A percentile compares a stretch with the other conserved stretches of the same genome.
Evolutionary conservation across 1,140 invertebrate species (phyloP).

Genomic region (Contarinia nasturtii): DNA sequence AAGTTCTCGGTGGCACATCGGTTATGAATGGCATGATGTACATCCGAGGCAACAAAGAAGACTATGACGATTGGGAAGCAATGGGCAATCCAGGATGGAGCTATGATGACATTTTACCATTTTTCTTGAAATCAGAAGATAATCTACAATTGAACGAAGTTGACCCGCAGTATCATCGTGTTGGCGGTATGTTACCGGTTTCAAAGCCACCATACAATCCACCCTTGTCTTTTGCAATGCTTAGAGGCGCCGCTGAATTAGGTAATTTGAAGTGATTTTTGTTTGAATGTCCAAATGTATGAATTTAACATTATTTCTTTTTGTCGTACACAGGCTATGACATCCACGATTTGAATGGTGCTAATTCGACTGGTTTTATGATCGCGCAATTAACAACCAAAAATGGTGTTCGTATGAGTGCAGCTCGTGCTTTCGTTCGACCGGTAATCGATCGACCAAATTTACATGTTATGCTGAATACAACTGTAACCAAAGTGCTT

Average conservation of each 20-base stretch:
- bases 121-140: constrained; percentile 73
- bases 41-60: constrained; percentile 72
- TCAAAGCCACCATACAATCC: constrained; percentile 73
- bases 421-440: constrained; percentile 60
- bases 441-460: constrained; percentile 52
- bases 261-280: constrained; percentile 24
- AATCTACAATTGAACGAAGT: constrained; percentile 54
- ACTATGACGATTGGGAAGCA: constrained; percentile 79
- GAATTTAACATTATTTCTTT: constrained; percentile 2
- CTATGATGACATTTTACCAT: constrained; percentile 73
- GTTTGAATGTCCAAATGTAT: neutral
- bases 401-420: constrained; percentile 70
- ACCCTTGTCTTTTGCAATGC: constrained; percentile 59
- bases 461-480: constrained; percentile 56
- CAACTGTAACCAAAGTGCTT: constrained; percentile 48
- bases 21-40: constrained; percentile 89
- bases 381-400: constrained; percentile 75
- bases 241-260: constrained; percentile 65
- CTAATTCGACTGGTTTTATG: constrained; percentile 54
- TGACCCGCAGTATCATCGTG: constrained; percentile 55
- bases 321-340: constrained; percentile 58
- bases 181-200: constrained; percentile 58
- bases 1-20: constrained; percentile 78
- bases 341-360: constrained; percentile 68
- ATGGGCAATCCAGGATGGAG: constrained; percentile 78